Conservation (phyloP, 2,797 vertebrate species). For the Spinibarbus caldwelli region DNA sequence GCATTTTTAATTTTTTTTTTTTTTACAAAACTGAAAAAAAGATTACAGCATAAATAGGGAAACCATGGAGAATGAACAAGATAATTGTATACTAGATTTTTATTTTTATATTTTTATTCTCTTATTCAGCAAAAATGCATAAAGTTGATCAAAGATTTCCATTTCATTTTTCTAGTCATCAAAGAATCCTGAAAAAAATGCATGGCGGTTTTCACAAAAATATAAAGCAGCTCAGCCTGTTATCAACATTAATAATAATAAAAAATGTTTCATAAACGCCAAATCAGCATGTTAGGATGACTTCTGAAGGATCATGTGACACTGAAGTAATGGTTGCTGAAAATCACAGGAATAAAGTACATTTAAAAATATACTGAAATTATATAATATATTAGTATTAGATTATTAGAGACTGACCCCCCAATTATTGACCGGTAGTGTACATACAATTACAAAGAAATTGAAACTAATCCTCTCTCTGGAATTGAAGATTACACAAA, state of each 20-base stretch:
- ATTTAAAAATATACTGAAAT: no score
- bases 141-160: neutral
- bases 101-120: no score
- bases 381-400: no score
- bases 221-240: neutral
- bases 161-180: neutral
- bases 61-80: neutral
- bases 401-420: neutral
- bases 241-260: neutral
- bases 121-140: no score
- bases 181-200: neutral
- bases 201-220: neutral
- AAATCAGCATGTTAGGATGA: neutral
- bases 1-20: no score
- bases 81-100: no score
- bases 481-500: conserved; percentile 9
- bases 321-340: neutral
- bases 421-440: neutral
- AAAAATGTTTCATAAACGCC: no score
- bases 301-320: neutral
- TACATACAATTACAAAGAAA: neutral
- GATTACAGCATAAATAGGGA: neutral
- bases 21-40: no score
- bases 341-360: neutral
- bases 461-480: neutral